A percentile compares a stretch with the other conserved stretches of the same genome.
Conservation (phyloP, 2,113 vertebrate species). For the Vombatus ursinus region DNA sequence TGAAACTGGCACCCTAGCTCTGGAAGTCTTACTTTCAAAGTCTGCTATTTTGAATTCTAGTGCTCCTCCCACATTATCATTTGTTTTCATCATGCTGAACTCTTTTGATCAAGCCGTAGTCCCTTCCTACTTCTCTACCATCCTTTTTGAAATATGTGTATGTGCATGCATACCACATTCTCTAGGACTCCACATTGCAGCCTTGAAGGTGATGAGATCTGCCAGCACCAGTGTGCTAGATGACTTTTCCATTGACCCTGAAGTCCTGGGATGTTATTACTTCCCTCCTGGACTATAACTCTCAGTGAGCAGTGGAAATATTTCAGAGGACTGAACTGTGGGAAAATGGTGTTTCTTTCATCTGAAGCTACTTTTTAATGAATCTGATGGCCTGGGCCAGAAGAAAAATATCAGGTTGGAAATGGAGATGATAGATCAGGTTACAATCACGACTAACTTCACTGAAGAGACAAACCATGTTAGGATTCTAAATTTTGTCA, state of each 20-base stretch:
- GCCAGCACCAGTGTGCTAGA: constrained; percentile 76
- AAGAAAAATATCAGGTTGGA: constrained; percentile 74
- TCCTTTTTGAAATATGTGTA: constrained; percentile 76
- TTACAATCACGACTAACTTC: constrained; percentile 79
- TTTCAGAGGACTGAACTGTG: constrained; percentile 84
- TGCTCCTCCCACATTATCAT: constrained; percentile 85
- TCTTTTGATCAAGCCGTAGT: constrained; percentile 83
- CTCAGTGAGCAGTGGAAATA: constrained; percentile 85
- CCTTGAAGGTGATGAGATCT: constrained; percentile 79
- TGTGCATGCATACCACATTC: constrained; percentile 79
- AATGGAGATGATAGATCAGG: constrained; percentile 73
- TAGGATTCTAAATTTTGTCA: constrained; percentile 77
- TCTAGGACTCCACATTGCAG: constrained; percentile 81
- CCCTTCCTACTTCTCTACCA: constrained; percentile 73
- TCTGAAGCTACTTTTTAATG: constrained; percentile 82
- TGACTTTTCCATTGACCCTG: constrained; percentile 82
- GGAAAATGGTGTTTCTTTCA: constrained; percentile 82
- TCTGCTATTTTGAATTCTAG: constrained; percentile 86
- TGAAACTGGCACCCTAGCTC: constrained; percentile 89
- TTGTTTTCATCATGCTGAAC: constrained; percentile 86
- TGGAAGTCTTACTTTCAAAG: constrained; percentile 82
- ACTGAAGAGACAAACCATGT: constrained; percentile 79
- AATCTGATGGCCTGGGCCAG: constrained; percentile 79
- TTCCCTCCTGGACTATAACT: constrained; percentile 86
- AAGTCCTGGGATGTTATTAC: constrained; percentile 82